Percentiles rank a stretch among this genome's conserved stretches.
Evolutionary conservation across 2,113 vertebrate genomes (phyloP).

Genomic region (Caretta caretta): DNA sequence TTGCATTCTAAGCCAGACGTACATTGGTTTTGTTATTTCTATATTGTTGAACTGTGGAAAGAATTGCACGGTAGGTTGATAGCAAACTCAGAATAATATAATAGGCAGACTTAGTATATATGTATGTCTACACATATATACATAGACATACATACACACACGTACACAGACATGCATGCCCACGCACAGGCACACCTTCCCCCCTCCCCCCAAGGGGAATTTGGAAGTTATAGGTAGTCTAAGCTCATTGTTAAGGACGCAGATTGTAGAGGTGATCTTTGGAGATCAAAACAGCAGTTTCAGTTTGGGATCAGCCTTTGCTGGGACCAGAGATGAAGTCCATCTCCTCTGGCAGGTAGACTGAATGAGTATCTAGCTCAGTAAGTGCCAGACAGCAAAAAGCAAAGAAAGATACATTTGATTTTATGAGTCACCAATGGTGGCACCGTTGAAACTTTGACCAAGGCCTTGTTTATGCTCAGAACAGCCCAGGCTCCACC

Average conservation of each 20-base stretch:
- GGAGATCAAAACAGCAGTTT: slow-evolving; percentile 5
- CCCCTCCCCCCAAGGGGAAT: background rate
- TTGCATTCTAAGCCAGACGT: background rate
- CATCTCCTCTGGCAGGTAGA: slow-evolving; percentile 1
- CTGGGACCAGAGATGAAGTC: slow-evolving; percentile 30
- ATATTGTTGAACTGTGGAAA: background rate
- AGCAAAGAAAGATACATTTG: background rate
- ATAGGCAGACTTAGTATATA: background rate
- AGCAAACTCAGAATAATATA: background rate
- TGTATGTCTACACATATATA: background rate
- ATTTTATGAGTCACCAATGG: background rate
- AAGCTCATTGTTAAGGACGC: background rate
- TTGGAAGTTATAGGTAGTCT: accelerated
- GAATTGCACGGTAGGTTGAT: background rate
- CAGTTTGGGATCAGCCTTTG: slow-evolving; percentile 18
- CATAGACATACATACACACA: too few relatives aligned
- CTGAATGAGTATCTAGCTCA: slow-evolving; percentile 22
- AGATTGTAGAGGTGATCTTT: slow-evolving; percentile 6
- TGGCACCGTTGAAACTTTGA: background rate
- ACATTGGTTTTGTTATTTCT: background rate
- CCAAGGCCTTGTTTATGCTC: background rate
- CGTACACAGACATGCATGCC: too few relatives aligned
- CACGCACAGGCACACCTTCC: too few relatives aligned
- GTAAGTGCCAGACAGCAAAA: slow-evolving; percentile 2
- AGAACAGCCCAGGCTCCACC: background rate